These are phyloP conservation scores for Paramacrobiotus metropolitanus DNA, from an alignment of 1,140 invertebrate genomes.

Conservation along the genomic window DNA sequence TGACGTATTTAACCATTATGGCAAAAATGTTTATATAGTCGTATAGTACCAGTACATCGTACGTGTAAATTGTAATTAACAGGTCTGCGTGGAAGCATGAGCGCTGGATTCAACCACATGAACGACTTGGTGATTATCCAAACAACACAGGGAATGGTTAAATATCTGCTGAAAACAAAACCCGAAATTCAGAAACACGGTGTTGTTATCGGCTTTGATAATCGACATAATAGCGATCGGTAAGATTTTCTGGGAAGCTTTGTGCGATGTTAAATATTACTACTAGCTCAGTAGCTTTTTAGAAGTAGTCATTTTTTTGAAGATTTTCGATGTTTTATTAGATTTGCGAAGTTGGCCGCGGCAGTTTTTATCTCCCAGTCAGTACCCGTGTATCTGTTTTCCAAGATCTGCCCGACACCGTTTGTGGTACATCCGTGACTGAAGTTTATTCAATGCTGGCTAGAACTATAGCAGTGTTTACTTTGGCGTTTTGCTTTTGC, in stretches of 20 bases:
- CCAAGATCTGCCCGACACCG: conserved; percentile 62
- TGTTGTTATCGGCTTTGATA: conserved; percentile 81
- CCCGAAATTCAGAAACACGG: conserved; percentile 31
- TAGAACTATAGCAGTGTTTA: too few species aligned
- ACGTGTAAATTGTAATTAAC: not conserved
- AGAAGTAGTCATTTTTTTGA: too few species aligned
- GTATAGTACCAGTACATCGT: too few species aligned
- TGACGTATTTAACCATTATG: too few species aligned
- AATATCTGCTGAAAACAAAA: conserved; percentile 40
- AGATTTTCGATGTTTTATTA: conserved; percentile 21
- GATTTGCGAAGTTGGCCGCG: conserved; percentile 73
- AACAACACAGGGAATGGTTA: conserved; percentile 68
- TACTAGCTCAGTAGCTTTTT: too few species aligned
- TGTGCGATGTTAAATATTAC: too few species aligned
- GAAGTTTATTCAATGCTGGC: too few species aligned
- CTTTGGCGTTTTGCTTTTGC: conserved; percentile 10
- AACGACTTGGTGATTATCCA: conserved; percentile 95
- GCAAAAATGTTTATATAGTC: too few species aligned
- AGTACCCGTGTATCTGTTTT: conserved; percentile 61
- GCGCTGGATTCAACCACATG: conserved; percentile 69
- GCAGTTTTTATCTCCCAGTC: conserved; percentile 49
- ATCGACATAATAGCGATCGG: conserved; percentile 70
- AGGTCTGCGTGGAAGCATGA: conserved; percentile 67
- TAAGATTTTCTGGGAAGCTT: too few species aligned
- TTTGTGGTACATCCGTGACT: conserved; percentile 36